These are phyloP conservation scores for Manis crassicaudata DNA, from an alignment of 2,797 vertebrate species.

Conservation along the genomic window DNA sequence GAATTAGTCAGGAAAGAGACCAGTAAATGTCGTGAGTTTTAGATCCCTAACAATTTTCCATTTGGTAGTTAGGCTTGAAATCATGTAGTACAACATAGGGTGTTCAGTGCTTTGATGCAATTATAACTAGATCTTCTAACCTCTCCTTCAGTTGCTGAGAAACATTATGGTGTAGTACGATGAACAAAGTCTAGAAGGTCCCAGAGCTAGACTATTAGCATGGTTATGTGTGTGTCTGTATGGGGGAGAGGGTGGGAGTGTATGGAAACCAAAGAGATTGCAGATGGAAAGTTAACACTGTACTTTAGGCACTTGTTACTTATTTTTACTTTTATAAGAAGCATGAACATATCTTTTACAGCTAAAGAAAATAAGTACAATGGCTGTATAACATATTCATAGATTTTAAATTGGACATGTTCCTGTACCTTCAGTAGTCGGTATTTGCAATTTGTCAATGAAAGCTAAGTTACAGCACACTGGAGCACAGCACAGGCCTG, in stretches of 20 bases:
- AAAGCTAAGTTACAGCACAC: neutral
- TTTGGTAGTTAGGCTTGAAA: neutral
- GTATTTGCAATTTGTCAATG: neutral
- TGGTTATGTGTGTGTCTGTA: neutral
- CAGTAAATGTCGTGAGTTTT: neutral
- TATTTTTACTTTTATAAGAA: slow-evolving; percentile 14
- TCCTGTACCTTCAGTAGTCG: neutral
- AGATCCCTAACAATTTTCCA: neutral
- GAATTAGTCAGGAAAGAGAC: neutral
- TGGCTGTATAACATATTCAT: neutral
- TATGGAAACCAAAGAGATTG: neutral
- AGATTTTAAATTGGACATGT: neutral
- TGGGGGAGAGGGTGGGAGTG: neutral
- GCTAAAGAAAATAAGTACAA: neutral
- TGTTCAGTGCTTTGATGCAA: neutral
- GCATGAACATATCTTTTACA: neutral
- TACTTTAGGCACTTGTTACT: neutral
- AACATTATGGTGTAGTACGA: neutral
- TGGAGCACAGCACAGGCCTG: neutral
- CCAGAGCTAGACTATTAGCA: neutral
- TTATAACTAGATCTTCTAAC: neutral
- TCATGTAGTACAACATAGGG: neutral
- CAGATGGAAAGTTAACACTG: neutral
- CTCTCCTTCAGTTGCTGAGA: neutral
- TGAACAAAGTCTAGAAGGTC: neutral